Evolutionary conservation across 2,888 invertebrate genomes (phyloP), one percentile per base, ranked within the genome.

Genomic region (Oconnorella tubifera): DNA sequence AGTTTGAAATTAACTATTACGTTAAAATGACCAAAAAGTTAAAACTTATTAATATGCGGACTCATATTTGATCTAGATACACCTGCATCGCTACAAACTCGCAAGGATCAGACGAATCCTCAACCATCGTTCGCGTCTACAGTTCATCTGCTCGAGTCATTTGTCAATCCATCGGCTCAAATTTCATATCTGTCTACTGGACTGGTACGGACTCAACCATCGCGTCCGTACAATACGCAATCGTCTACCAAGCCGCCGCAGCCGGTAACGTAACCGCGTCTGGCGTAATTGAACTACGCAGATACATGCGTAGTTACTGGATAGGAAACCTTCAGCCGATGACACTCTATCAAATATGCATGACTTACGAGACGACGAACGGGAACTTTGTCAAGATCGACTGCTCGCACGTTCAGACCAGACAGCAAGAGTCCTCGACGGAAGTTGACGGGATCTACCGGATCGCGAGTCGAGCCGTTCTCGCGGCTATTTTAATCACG

Each of bases 301-400:
- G 74, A 10, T 69, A 72, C 51, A 73, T 78, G 67, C 77, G 76
- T 61, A 78, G 75, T 25, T 83, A 80, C 73, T 83, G 82, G 55
- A 76, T 84, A 27, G 76, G 74, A 48, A 76, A 79, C 49, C 73
- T 84, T 14, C 72, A 74, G 62, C 81, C 84, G 3, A 72, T 75
- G 33, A 81, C 82, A 2, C 70, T 70, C 2, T 84, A 84, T 70
- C 79, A 81, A 69, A 77, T 83, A 68, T 84, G 84, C 71, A 76
- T 84, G 33, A 78, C 81, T 19, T 71, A 74, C 77, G 40, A 72
- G 76, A 56, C 56, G 27, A 28, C 23, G 49, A 50, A 48, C 27
- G 75, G 76, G 64, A 64, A 72, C 6, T 59, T 70, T 2, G 73
- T 81, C 19, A 74, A 77, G 49, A 72, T 83, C 33, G 76, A 79